phyloP scores from a whole-genome alignment of 2,797 vertebrate species.

The Sebastes steindachneri region DNA sequence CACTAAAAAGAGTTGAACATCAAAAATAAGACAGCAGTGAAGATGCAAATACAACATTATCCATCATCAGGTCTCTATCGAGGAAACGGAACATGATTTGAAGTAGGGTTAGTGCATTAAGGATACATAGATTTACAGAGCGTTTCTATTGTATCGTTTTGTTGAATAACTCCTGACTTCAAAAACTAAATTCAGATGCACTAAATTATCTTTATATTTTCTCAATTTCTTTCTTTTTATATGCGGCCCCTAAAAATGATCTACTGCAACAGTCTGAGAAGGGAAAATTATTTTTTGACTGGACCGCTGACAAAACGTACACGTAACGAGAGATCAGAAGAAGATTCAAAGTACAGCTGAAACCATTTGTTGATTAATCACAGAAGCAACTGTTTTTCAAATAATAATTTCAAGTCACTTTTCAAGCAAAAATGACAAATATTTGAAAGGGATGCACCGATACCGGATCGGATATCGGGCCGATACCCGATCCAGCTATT shows the following conservation, averaged over 20 bases:
- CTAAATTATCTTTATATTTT: too few species aligned
- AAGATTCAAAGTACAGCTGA: neutral
- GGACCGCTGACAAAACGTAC: neutral
- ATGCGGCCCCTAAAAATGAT: neutral
- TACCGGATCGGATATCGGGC: too few species aligned
- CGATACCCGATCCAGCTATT: too few species aligned
- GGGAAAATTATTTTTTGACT: neutral
- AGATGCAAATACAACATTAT: neutral
- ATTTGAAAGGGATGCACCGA: neutral
- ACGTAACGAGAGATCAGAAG: neutral
- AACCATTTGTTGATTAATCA: neutral
- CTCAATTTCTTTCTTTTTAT: neutral
- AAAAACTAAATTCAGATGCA: neutral
- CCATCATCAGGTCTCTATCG: neutral
- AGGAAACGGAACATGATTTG: neutral
- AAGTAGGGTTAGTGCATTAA: neutral
- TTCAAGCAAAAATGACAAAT: neutral
- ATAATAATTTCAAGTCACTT: neutral
- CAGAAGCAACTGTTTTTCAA: neutral
- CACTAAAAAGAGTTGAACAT: neutral
- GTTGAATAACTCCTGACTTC: neutral
- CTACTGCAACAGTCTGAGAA: neutral
- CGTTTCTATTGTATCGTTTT: neutral
- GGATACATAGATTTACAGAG: neutral
- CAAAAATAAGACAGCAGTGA: too few species aligned